Base-by-base conservation (phyloP, 2,888 invertebrate genomes). In the Coelinius sp. region DNA sequence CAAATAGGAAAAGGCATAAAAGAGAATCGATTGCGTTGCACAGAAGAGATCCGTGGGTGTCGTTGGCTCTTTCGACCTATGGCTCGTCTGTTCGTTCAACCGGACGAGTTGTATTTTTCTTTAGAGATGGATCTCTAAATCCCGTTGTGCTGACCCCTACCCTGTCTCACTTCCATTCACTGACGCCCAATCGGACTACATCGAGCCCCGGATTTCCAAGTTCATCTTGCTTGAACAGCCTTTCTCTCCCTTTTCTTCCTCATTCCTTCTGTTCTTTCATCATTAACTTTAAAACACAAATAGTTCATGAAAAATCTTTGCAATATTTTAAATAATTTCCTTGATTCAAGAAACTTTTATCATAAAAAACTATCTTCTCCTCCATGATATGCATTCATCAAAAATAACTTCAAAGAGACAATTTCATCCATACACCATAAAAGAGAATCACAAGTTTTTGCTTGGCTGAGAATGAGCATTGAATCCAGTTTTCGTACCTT, bases 121-220 rank as follows among this genome's bases (percentile, higher is more conserved):
- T 79, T 82, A 82, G 82, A 83, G 82, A 82, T 80, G 78, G 75
- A 83, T 83, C 84, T 80, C 79, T 80, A 82, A 85, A 84, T 84
- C 83, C 83, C 71, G 63, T 65, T 20, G n/a, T 35, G 14, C 71
- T 38, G 27, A 12, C 75, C n/a, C n/a, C n/a, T n/a, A n/a, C n/a
- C n/a, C 64, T 68, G 69, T 66, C 71, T 64, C 14, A n/a, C 12
- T 59, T 68, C 53, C 31, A 62, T 73, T 72, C 73, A 71, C 71
- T 63, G 59, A 75, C 75, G 75, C 74, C 68, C 76, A 73, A 67
- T 72, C 73, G 76, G 75, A 73, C 72, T 53, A 53, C 46, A 64
- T 41, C 22, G 17, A 20, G n/a, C 49, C 20, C 24, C 35, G 59
- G 68, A 73, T 65, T 68, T 68, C 65, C 68, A 68, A 70, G 65